phyloP scores from a whole-genome alignment of 2,113 vertebrate species.

The Harpagus bidentatus region DNA sequence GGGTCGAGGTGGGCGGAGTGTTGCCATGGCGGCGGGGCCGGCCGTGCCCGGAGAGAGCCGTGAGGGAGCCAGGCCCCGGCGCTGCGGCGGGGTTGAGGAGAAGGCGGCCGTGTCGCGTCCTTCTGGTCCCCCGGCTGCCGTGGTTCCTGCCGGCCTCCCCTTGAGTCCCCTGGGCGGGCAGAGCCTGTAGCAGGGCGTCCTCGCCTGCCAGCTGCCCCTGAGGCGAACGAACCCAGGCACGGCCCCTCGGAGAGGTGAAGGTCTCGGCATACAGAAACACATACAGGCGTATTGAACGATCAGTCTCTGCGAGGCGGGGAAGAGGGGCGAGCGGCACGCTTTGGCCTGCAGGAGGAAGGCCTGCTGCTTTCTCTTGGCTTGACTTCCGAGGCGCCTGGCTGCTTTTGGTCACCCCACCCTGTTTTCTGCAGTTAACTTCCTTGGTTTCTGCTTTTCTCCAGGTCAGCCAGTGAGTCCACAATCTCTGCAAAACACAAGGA shows the following conservation, averaged over 20 bases:
- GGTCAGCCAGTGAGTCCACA: constrained; percentile 9
- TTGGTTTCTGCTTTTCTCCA: constrained; percentile 24
- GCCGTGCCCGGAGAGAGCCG: too few species aligned
- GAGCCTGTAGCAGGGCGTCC: too few species aligned
- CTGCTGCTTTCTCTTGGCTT: too few species aligned
- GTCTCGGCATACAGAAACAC: rapidly evolving
- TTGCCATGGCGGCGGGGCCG: neutral
- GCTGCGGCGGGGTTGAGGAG: neutral
- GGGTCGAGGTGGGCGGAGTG: neutral
- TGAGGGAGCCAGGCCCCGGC: too few species aligned
- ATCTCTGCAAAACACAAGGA: constrained; percentile 23
- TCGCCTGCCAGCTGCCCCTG: rapidly evolving
- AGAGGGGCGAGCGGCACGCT: rapidly evolving
- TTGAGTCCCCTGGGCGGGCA: neutral
- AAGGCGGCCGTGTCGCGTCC: too few species aligned
- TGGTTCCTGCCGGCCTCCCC: neutral
- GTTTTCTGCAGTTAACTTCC: neutral
- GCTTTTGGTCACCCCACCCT: rapidly evolving
- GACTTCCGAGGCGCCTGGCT: rapidly evolving
- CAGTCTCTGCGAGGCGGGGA: too few species aligned
- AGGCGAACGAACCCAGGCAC: rapidly evolving
- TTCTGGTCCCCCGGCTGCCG: too few species aligned
- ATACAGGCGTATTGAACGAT: rapidly evolving
- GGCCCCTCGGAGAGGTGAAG: rapidly evolving
- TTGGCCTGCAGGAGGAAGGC: too few species aligned